Conservation (phyloP, 2,888 invertebrate genomes). For the Mesoligia furuncula region DNA sequence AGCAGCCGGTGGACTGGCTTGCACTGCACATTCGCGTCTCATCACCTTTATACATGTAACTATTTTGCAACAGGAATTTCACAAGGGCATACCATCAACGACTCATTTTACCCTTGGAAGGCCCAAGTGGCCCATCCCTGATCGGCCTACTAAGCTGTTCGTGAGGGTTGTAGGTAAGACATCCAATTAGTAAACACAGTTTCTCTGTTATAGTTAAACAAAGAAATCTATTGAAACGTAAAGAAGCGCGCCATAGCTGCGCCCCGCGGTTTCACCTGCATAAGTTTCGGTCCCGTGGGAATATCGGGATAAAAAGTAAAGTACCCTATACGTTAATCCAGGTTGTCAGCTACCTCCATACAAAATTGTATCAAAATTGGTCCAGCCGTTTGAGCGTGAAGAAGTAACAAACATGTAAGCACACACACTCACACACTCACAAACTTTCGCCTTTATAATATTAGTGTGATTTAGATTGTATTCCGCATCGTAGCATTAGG, state of each 20-base stretch:
- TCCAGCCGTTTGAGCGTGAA: too few relatives aligned
- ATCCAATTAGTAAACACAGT: not conserved
- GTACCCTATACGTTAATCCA: too few relatives aligned
- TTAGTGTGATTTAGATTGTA: too few relatives aligned
- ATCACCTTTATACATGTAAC: not conserved
- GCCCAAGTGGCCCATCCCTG: constrained; percentile 80
- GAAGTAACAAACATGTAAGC: too few relatives aligned
- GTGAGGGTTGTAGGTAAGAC: constrained; percentile 79
- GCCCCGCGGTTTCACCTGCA: too few relatives aligned
- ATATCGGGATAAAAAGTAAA: too few relatives aligned
- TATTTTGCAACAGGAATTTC: constrained; percentile 75
- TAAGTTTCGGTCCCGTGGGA: too few relatives aligned
- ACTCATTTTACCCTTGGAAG: constrained; percentile 81
- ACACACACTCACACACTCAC: too few relatives aligned
- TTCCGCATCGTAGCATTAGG: not conserved
- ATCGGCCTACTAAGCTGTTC: constrained; percentile 80
- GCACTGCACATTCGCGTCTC: not conserved
- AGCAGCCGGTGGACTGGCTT: not conserved
- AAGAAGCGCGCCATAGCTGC: too few relatives aligned
- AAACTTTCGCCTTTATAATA: too few relatives aligned
- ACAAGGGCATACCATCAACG: constrained; percentile 84
- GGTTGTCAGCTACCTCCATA: too few relatives aligned
- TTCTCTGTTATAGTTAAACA: not conserved
- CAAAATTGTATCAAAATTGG: too few relatives aligned
- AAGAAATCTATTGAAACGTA: not conserved